Evolutionary conservation across 2,797 vertebrate species (phyloP).

Genomic region (Avahi laniger): DNA sequence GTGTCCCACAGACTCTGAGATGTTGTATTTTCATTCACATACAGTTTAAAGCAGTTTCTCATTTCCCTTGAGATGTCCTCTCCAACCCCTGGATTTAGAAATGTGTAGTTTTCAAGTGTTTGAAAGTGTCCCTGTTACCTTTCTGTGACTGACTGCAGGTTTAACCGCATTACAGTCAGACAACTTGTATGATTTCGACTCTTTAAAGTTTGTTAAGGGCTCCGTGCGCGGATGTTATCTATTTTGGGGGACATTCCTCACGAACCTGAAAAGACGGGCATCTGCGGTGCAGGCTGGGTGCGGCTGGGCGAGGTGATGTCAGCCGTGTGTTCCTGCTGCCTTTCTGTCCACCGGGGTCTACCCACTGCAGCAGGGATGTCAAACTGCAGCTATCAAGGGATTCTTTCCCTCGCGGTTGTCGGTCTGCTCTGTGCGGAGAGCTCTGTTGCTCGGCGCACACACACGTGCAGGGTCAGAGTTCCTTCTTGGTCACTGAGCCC

Average conservation of each 20-base stretch:
- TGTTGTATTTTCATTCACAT: neutral
- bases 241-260: rapidly evolving
- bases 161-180: no score
- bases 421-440: rapidly evolving
- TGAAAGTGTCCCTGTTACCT: neutral
- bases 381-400: rapidly evolving
- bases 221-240: neutral
- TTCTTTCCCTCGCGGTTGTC: rapidly evolving
- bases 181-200: neutral
- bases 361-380: rapidly evolving
- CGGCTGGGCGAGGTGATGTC: rapidly evolving
- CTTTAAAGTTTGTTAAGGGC: neutral
- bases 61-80: neutral
- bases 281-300: neutral
- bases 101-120: neutral
- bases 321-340: rapidly evolving
- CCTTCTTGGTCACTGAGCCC: rapidly evolving
- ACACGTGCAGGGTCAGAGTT: rapidly evolving
- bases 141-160: neutral
- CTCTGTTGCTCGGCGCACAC: neutral
- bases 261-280: neutral
- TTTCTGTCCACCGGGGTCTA: neutral
- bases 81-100: neutral
- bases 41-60: neutral
- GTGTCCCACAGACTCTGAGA: neutral